These are phyloP conservation scores for Canis aureus DNA, from an alignment of 2,113 vertebrate genomes.

Conservation along the genomic window DNA sequence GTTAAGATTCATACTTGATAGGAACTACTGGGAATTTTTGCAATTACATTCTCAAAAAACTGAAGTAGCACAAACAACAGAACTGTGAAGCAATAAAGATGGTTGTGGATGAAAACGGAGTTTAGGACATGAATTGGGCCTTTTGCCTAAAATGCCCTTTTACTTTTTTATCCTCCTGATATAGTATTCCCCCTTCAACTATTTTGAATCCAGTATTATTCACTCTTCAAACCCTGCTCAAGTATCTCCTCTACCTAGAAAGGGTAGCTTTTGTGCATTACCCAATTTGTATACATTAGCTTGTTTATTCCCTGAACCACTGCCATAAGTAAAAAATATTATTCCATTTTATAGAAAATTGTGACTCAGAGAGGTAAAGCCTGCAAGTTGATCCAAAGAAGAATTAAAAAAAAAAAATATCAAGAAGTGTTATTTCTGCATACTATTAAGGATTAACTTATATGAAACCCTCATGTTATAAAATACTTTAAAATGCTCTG, in stretches of 20 bases:
- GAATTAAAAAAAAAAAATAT: background rate
- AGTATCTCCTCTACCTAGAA: background rate
- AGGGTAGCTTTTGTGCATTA: background rate
- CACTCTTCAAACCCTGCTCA: background rate
- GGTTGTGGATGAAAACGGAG: background rate
- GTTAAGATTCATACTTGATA: background rate
- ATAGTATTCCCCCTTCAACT: background rate
- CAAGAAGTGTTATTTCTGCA: background rate
- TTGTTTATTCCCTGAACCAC: slow-evolving; percentile 12
- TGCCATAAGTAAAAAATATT: background rate
- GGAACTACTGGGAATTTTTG: background rate
- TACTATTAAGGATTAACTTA: background rate
- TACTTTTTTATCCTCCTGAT: background rate
- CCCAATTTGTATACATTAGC: background rate
- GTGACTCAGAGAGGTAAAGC: background rate
- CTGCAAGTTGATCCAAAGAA: background rate
- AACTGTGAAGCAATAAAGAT: background rate
- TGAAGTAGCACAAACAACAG: background rate
- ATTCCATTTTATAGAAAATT: background rate
- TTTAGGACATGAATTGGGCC: background rate
- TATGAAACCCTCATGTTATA: background rate
- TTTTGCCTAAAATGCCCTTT: background rate
- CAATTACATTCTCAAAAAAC: slow-evolving; percentile 25
- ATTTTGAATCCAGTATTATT: background rate
- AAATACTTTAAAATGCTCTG: slow-evolving; percentile 1